Evolutionary conservation across 2,797 vertebrate species (phyloP), one percentile per base, ranked within the genome.

Genomic region (Chelmon rostratus): DNA sequence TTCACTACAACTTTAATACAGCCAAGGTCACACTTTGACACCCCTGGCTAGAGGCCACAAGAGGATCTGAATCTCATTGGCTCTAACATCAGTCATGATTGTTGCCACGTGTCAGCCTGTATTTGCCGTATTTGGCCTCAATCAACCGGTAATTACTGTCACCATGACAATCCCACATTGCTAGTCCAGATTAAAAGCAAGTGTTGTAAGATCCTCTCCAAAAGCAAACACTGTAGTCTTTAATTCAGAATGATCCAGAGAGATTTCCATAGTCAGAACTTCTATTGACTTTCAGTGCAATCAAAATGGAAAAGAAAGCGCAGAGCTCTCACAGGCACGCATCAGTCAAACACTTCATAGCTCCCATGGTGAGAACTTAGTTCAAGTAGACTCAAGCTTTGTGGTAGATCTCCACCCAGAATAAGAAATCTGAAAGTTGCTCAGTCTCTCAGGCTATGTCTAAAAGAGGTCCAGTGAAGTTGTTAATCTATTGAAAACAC

Each of bases 51-150:
- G 33, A 68, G 49, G 40, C 50, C 62, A 57, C 21, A 19, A 49
- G 38, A 50, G 11, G 57, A 65, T 61, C 63, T 64, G 33, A 71
- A 69, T 63, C 70, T 65, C 33, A 68, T 50, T 59, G 42, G 40
- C 28, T 47, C 53, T 5, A 50, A 33, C 44, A 56, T 49, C 71
- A 69, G 64, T 57, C 46, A 44, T 19, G 33, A n/a, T 50, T 52
- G 75, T 59, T 65, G 11, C 28, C 7, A 42, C 68, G 40, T 52
- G 61, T 13, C 40, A 49, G 46, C 6, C 42, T 65, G 31, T 7
- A 40, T 71, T 76, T 33, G 33, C 11, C 8, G 46, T 12, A 64
- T 54, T 64, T 18, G 25, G n/a, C 42, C 19, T 72, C 23, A 47
- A 23, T 77, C 64, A 46, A 10, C 28, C 42, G 46, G n/a, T 58